Percentiles rank a stretch among this genome's conserved stretches.
Evolutionary conservation across 2,888 invertebrate genomes (phyloP).

Genomic region (Amphipyra berbera): DNA sequence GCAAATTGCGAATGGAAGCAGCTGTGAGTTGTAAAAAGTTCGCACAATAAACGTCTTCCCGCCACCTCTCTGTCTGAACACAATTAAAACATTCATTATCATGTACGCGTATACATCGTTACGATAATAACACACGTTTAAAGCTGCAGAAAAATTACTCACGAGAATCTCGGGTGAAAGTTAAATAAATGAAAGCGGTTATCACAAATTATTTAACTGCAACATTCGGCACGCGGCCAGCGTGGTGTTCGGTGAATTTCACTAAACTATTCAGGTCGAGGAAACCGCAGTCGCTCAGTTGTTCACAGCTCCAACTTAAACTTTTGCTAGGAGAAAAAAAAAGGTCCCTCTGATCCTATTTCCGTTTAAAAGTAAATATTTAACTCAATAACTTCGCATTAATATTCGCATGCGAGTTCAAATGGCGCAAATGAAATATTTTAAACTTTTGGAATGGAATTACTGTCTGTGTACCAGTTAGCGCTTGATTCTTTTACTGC

Average conservation of each 20-base stretch:
- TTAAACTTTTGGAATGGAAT: slow-evolving; percentile 48
- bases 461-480: slow-evolving; percentile 44
- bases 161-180: slow-evolving; percentile 74
- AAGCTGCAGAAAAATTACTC: slow-evolving; percentile 73
- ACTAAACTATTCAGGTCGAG: slow-evolving; percentile 86
- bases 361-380: slow-evolving; percentile 57
- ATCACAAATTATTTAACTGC: slow-evolving; percentile 87
- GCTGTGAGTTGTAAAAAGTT: slow-evolving; percentile 80
- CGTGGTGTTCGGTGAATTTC: slow-evolving; percentile 80
- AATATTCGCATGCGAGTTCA: slow-evolving; percentile 47
- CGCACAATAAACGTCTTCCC: slow-evolving; percentile 74
- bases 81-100: slow-evolving; percentile 65
- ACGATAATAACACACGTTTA: slow-evolving; percentile 51
- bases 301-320: slow-evolving; percentile 77
- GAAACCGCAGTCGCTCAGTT: slow-evolving; percentile 84
- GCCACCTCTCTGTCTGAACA: slow-evolving; percentile 67
- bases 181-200: slow-evolving; percentile 85
- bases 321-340: slow-evolving; percentile 69
- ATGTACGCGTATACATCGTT: slow-evolving; percentile 45
- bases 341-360: slow-evolving; percentile 59
- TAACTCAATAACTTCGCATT: slow-evolving; percentile 56
- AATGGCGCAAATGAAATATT: slow-evolving; percentile 51
- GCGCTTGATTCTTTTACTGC: slow-evolving; percentile 50
- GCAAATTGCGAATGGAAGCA: slow-evolving; percentile 75
- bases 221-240: slow-evolving; percentile 86